Conservation (phyloP, 2,888 invertebrate species). For the Ptycholaimellus sp. region DNA sequence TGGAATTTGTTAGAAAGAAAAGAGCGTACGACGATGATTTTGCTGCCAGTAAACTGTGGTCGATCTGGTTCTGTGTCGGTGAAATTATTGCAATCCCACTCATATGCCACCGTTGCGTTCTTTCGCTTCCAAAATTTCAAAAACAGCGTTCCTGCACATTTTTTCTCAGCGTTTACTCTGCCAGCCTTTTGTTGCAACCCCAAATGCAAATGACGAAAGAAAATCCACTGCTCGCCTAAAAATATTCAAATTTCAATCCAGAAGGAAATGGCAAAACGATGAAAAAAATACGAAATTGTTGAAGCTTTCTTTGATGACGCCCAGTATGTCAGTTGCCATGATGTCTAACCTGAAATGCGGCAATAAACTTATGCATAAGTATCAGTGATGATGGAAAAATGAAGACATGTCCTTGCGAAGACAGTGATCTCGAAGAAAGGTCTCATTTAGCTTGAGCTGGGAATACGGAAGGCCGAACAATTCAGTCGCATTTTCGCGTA, state of each 20-base stretch:
- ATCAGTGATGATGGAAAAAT: neutral
- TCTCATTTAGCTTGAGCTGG: no score
- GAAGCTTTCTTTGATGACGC: neutral
- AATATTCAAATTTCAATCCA: no score
- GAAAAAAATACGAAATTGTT: neutral
- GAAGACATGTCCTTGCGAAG: no score
- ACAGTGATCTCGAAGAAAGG: no score
- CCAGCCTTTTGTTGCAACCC: neutral
- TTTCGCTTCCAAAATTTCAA: conserved; percentile 27
- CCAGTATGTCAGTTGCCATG: neutral
- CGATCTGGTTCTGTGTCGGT: conserved; percentile 28
- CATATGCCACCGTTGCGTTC: conserved; percentile 24
- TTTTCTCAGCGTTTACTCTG: no score
- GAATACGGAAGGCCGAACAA: no score
- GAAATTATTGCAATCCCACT: conserved; percentile 30
- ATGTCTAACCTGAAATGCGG: neutral
- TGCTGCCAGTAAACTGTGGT: conserved; percentile 19
- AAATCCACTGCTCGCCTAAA: neutral
- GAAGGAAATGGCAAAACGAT: no score
- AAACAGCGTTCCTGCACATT: conserved; percentile 25
- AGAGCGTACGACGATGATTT: conserved; percentile 10
- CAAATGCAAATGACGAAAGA: neutral
- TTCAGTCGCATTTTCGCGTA: no score
- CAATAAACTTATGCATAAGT: neutral
- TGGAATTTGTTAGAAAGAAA: no score